These are phyloP conservation scores for Pasiphila rectangulata DNA, from an alignment of 2,888 invertebrate genomes.

Conservation along the genomic window DNA sequence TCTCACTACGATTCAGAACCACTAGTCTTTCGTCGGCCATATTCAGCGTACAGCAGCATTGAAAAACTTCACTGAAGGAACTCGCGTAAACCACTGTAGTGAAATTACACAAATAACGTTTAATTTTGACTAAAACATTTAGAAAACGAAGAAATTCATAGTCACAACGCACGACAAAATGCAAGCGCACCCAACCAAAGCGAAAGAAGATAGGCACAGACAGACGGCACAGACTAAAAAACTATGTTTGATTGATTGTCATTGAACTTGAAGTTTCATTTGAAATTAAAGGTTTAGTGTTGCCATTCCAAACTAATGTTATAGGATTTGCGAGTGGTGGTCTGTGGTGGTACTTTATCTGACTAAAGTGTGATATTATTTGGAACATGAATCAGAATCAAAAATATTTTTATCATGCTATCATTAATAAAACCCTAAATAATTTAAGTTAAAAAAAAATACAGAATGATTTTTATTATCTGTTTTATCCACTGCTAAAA, in stretches of 20 bases:
- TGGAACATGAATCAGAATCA: too few species aligned
- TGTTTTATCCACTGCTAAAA: too few species aligned
- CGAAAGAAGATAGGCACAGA: conserved; percentile 54
- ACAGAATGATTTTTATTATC: too few species aligned
- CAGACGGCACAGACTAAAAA: conserved; percentile 37
- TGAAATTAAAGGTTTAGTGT: background rate
- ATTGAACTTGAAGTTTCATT: conserved; percentile 18
- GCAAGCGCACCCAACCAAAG: conserved; percentile 71
- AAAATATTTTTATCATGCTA: background rate
- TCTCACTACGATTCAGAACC: conserved; percentile 92
- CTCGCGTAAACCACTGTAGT: conserved; percentile 58
- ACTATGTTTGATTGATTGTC: conserved; percentile 33
- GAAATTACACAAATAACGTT: conserved; percentile 52
- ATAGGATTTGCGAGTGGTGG: too few species aligned
- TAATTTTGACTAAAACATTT: conserved; percentile 47
- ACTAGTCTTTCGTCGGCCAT: conserved; percentile 95
- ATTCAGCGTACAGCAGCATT: conserved; percentile 79
- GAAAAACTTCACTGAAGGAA: conserved; percentile 64
- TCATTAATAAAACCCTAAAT: too few species aligned
- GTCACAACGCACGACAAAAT: conserved; percentile 63
- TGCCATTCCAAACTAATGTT: too few species aligned
- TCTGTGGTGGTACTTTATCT: too few species aligned
- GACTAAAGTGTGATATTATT: background rate
- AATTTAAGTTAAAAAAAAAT: too few species aligned
- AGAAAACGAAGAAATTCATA: conserved; percentile 62